Evolutionary conservation across 92 coral and sea anemone species (phyloP), one percentile per base, ranked within the genome.

Genomic region (Paragorgia papillata): DNA sequence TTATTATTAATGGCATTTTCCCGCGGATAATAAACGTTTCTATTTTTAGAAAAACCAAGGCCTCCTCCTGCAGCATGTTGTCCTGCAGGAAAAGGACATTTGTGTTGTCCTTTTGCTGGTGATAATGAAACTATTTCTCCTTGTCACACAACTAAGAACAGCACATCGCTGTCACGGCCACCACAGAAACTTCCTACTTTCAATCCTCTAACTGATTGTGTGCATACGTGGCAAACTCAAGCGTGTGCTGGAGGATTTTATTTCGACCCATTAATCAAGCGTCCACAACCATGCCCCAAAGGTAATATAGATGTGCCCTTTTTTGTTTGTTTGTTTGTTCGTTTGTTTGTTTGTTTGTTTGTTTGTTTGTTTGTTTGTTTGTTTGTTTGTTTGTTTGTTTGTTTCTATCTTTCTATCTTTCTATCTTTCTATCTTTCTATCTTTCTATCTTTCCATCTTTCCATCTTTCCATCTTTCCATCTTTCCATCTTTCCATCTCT

Each of bases 231-330:
- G 78, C 28, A 18, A 18, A 71, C 62, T 55, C 78, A 31, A 50
- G 78, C 78, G 18, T 71, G 78, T n/a, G 50, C 78, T 12, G 78
- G 62, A 26, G 78, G 78, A 33, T 71, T 71, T 71, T 71, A 53
- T 21, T 32, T 71, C 28, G 64, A 71, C 32, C 9, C 15, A 9
- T 33, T 8, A 31, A 31, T 12, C 30, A 22, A 25, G 53, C 15
- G 0, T 24, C 35, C 51, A 29, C 19, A 34, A 22, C 28, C 78
- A 30, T 71, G 78, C 32, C 78, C 78, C 12, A 7, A 0, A 55
- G 78, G 78, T 71, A 7, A 6, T 7, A 46, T 15, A 46, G 12
- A 37, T 37, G 5, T 12, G 12, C 12, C 12, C 43, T 12, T 37
- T n/a, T 37, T 37, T 12, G 12, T 37, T 12, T 37, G 6, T 37